Evolutionary conservation across 2,797 vertebrate species (phyloP), one percentile per base, ranked within the genome.

Genomic region (Orientallactaga sibirica): DNA sequence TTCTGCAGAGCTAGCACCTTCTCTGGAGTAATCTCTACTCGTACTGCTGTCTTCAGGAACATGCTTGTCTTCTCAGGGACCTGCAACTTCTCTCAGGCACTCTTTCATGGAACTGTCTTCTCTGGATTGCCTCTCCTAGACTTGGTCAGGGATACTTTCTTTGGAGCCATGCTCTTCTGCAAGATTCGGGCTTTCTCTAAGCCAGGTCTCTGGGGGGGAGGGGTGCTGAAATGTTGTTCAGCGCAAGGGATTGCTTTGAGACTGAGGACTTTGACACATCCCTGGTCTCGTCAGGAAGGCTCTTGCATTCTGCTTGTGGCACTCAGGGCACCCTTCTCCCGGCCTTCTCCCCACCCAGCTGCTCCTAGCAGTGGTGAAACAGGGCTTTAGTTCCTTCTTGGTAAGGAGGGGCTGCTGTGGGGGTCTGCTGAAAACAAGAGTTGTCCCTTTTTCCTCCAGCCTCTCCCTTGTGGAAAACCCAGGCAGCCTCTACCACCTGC

Each of bases 111-210:
- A 62, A 78, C 4, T 2, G 61, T 70, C 97, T 43, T 96, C 90
- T 84, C 97, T 91, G 80, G 95, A 93, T 67, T 90, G 81, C 78
- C 96, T 96, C 93, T 97, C 97, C 96, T 97, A 37, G 33, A 37
- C 81, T 96, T 55, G 81, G 61, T 3, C 8, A 37, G 52, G 5
- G 75, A 67, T 7, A 5, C 75, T 12, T 90, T 87, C 85, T 76
- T 88, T 22, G 22, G 10, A 2, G 37, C 7, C 1, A 22, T 25
- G 4, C 0, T 24, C 77, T 79, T 74, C 75, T 84, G 27, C 0
- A 91, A 78, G 48, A 4, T 1, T 22, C 52, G 37, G 8, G 16
- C 9, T 62, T 83, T 97, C 97, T 0, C 0, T 0, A 75, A 43
- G 37, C 76, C 2, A 2, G 43, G 86, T 97, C n/a, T 97, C 94